Conservation (phyloP, 2,113 vertebrate species). For the Egretta garzetta region DNA sequence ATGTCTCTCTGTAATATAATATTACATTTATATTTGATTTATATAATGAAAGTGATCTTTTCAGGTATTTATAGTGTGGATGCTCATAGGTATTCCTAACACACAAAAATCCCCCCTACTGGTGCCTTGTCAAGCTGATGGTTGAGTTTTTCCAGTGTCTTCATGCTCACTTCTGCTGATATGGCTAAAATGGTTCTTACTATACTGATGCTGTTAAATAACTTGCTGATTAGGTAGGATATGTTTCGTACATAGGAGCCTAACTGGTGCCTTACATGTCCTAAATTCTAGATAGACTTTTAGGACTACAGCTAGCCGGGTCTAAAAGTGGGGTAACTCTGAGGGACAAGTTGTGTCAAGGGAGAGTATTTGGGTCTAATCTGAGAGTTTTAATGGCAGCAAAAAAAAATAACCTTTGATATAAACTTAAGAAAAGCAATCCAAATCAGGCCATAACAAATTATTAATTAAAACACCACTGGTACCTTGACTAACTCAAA, state of each 20-base stretch:
- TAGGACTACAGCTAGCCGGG: neutral
- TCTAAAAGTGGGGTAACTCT: neutral
- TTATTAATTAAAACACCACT: neutral
- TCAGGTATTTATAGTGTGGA: neutral
- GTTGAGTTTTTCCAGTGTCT: neutral
- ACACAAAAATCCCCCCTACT: fast-evolving
- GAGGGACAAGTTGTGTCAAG: neutral
- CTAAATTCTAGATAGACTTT: neutral
- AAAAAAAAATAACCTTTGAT: neutral
- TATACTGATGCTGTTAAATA: neutral
- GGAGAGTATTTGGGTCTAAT: neutral
- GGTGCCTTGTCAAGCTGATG: neutral
- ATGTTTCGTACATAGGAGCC: neutral
- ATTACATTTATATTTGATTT: neutral
- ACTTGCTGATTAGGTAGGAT: neutral
- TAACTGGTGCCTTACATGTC: neutral
- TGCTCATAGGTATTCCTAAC: neutral
- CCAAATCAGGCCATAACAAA: neutral
- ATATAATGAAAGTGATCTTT: neutral
- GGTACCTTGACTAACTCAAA: neutral
- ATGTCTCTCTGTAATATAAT: neutral
- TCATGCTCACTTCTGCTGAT: neutral
- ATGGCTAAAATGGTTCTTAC: neutral
- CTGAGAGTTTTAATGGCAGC: neutral
- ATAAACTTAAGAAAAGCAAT: neutral